Percentiles rank a stretch among this genome's conserved stretches.
Conservation (phyloP, 2,888 invertebrate species). For the Nymphalis urticae region DNA sequence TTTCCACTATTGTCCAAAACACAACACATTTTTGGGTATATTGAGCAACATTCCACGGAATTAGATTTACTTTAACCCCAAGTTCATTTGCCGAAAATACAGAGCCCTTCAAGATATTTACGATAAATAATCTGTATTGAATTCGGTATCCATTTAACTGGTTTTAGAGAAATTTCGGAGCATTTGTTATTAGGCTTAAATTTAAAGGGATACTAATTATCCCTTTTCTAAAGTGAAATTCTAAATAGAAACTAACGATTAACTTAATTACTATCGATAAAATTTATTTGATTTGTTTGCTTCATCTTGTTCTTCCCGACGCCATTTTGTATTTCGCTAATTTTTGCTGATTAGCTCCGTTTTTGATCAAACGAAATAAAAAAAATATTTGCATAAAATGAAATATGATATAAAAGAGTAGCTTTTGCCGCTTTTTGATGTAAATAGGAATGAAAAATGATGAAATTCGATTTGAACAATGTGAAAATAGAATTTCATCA, state of each 20-base stretch:
- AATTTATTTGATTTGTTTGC: not conserved
- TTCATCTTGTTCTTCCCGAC: not conserved
- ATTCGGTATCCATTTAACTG: slow-evolving; percentile 9
- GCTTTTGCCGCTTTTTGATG: no score
- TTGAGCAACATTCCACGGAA: slow-evolving; percentile 1
- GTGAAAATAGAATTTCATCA: no score
- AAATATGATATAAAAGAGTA: not conserved
- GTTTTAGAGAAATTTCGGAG: slow-evolving; percentile 12
- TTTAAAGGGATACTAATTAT: slow-evolving; percentile 8
- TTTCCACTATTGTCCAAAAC: not conserved
- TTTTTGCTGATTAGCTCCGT: not conserved
- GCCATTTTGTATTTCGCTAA: not conserved
- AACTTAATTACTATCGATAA: not conserved
- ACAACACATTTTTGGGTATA: slow-evolving; percentile 1
- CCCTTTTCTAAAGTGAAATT: slow-evolving; percentile 1
- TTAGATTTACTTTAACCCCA: not conserved
- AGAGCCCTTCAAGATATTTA: slow-evolving; percentile 1
- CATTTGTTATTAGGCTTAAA: slow-evolving; percentile 16
- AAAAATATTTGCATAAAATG: not conserved
- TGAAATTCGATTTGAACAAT: no score
- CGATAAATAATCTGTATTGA: slow-evolving; percentile 10
- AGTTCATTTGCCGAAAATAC: not conserved
- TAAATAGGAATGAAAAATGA: no score
- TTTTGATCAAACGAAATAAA: not conserved
- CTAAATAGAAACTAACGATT: slow-evolving; percentile 5